Conservation (phyloP, 2,113 vertebrate species). For the Alethe diademata region DNA sequence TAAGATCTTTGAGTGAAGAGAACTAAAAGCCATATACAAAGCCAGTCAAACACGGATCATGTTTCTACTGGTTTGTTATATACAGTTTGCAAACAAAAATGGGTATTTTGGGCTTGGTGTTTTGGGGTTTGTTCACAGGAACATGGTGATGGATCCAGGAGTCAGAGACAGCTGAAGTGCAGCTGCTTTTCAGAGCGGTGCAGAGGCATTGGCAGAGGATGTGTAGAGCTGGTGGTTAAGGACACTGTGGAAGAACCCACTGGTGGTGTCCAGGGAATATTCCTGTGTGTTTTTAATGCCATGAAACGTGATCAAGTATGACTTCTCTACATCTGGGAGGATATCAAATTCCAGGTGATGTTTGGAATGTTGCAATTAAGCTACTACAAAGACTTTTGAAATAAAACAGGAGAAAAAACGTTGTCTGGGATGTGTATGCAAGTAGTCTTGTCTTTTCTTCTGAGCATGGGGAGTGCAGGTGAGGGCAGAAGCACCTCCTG, state of each 20-base stretch:
- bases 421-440: background rate
- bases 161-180: background rate
- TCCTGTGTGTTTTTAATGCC: constrained; percentile 3
- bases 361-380: constrained; percentile 23
- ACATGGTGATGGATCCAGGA: background rate
- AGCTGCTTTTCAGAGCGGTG: background rate
- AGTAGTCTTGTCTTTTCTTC: background rate
- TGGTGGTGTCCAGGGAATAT: background rate
- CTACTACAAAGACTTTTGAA: constrained; percentile 31
- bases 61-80: background rate
- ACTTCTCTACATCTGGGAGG: constrained; percentile 23
- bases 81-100: background rate
- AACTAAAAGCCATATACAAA: constrained; percentile 55
- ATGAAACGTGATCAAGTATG: background rate
- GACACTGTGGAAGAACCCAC: background rate
- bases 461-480: background rate
- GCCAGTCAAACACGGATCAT: background rate
- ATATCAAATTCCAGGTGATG: background rate
- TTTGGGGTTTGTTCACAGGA: constrained; percentile 9
- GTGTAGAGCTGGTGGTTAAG: background rate
- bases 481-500: background rate
- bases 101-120: background rate
- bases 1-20: constrained; percentile 39
- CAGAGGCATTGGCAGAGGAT: background rate
- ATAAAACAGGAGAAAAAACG: constrained; percentile 41